These are phyloP conservation scores for Drosophila prosaltans DNA, from an alignment of 1,140 invertebrate species.

Conservation along the genomic window DNA sequence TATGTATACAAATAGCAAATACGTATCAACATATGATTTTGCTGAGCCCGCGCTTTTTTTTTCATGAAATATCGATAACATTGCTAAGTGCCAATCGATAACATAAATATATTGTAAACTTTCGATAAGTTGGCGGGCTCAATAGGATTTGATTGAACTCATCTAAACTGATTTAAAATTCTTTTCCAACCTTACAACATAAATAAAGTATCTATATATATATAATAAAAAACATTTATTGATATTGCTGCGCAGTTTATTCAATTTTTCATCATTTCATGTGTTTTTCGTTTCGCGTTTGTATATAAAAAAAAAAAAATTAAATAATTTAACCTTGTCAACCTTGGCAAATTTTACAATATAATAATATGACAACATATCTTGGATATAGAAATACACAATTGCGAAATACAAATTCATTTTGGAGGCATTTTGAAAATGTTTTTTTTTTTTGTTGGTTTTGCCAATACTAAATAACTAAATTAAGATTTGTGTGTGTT, in stretches of 20 bases:
- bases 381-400: background rate
- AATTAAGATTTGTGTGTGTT: conserved; percentile 19
- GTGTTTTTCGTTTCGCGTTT: conserved; percentile 28
- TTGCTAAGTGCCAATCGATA: background rate
- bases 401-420: conserved; percentile 11
- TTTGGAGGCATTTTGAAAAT: conserved; percentile 8
- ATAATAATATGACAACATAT: conserved; percentile 39
- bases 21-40: conserved; percentile 46
- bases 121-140: background rate
- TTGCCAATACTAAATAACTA: conserved; percentile 33
- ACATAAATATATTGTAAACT: conserved; percentile 13
- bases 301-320: conserved; percentile 40
- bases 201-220: too few relatives aligned
- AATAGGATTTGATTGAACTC: too few relatives aligned
- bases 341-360: conserved; percentile 41
- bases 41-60: conserved; percentile 51
- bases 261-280: conserved; percentile 19
- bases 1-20: conserved; percentile 17
- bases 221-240: background rate
- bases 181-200: too few relatives aligned
- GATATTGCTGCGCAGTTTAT: conserved; percentile 41
- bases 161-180: too few relatives aligned
- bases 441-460: conserved; percentile 1
- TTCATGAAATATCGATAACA: conserved; percentile 1
- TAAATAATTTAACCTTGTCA: conserved; percentile 32